A percentile compares a stretch with the other conserved stretches of the same genome.
Conservation (phyloP, 2,113 vertebrate species). For the Clupea harengus region DNA sequence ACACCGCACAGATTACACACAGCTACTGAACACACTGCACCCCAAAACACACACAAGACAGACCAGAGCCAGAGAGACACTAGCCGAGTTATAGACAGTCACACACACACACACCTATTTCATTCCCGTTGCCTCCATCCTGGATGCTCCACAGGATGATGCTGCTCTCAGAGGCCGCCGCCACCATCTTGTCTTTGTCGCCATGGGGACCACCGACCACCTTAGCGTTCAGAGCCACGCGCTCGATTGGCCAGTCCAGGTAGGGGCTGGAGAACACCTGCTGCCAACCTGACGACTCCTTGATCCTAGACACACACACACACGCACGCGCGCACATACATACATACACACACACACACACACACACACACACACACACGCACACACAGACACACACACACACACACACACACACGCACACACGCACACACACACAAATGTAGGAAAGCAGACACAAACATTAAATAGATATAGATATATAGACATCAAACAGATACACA, state of each 20-base stretch:
- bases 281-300: conserved; percentile 97
- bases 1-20: background rate
- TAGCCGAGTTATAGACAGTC: too few relatives aligned
- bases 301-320: conserved; percentile 75
- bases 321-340: background rate
- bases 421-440: conserved; percentile 23
- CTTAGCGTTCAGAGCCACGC: conserved; percentile 95
- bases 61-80: too few relatives aligned
- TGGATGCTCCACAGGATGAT: conserved; percentile 98
- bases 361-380: background rate
- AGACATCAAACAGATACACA: conserved; percentile 46
- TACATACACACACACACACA: background rate
- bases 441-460: background rate
- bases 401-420: background rate
- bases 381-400: background rate
- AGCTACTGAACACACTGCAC: background rate
- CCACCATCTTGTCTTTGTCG: conserved; percentile 99
- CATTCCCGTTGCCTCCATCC: conserved; percentile 90
- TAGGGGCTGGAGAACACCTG: conserved; percentile 96
- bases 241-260: conserved; percentile 90
- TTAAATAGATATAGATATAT: too few relatives aligned
- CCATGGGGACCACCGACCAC: conserved; percentile 96
- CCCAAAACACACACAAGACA: too few relatives aligned
- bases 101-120: conserved; percentile 78
- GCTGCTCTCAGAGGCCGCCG: conserved; percentile 88